Base-by-base conservation (phyloP, 1,140 invertebrate genomes). In the Leptinotarsa texana region DNA sequence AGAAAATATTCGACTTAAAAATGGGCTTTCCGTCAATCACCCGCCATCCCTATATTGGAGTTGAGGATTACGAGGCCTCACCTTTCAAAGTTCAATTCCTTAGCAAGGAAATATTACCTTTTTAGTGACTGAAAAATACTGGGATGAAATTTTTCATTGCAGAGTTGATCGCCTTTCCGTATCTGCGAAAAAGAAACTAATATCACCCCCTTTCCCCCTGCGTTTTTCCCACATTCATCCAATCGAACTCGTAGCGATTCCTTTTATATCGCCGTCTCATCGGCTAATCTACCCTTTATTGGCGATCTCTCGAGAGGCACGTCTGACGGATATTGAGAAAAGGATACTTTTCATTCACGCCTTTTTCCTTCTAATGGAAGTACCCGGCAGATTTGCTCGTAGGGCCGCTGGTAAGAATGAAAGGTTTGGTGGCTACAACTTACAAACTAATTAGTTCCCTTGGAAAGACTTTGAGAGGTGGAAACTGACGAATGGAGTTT, bases 271-370 rank as follows among this genome's bases (percentile, higher is more conserved):
- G 6, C 15, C 51, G 15, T 57, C 51, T 57, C 51, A 57, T 57
- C 51, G 15, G 15, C 51, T 57, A 57, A 57, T 57, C 51, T 15
- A 57, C 17, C 51, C 13, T 17, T 57, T 57, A 57, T 57, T 18
- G 51, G 51, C 51, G 15, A 57, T 57, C 51, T 18, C 51, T 18
- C 51, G 17, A 57, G 51, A 5, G 15, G 13, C 51, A 57, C 51
- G 51, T n/a, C 51, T n/a, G 51, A 18, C 17, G 51, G 51, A 57
- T 57, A 57, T 57, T 57, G 51, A 18, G 51, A 18, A 18, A 57
- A 57, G 51, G 51, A 57, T 57, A 57, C 51, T 57, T 57, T 57
- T 18, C 51, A 57, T 57, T 57, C 51, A 17, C 51, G 51, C 51
- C 13, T 5, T 18, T 57, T 57, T 57, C n/a, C 15, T 17, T 57